These are phyloP conservation scores for Hedya salicella DNA, from an alignment of 2,888 invertebrate genomes.

Conservation along the genomic window DNA sequence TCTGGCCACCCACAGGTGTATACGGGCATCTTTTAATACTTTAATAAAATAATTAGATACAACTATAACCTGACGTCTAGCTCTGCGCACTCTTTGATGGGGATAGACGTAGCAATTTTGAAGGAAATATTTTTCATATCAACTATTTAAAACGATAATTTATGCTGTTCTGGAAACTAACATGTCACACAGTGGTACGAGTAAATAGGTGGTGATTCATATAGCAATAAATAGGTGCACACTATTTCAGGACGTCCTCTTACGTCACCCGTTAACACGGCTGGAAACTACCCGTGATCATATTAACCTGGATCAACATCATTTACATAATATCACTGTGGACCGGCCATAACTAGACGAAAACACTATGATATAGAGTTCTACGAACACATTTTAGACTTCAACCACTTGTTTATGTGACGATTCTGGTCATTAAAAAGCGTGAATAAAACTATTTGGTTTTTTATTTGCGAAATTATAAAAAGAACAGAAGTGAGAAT, in stretches of 20 bases:
- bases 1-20: too few species aligned
- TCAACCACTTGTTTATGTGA: constrained; percentile 52
- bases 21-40: too few species aligned
- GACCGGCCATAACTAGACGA: constrained; percentile 31
- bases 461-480: background rate
- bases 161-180: constrained; percentile 18
- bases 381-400: constrained; percentile 8
- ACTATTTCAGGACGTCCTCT: constrained; percentile 81
- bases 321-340: constrained; percentile 59
- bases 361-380: constrained; percentile 28
- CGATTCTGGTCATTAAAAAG: constrained; percentile 46
- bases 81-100: too few species aligned
- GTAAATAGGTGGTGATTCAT: constrained; percentile 67
- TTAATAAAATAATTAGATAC: too few species aligned
- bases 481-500: background rate
- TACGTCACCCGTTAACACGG: constrained; percentile 72
- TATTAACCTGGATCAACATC: constrained; percentile 66
- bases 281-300: constrained; percentile 69
- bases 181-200: constrained; percentile 24
- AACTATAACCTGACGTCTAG: too few species aligned
- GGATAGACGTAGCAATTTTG: background rate
- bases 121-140: constrained; percentile 12
- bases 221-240: constrained; percentile 67
- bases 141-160: constrained; percentile 8
- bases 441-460: background rate